A percentile compares a stretch with the other conserved stretches of the same genome.
Evolutionary conservation across 2,113 vertebrate species (phyloP).

Genomic region (Poeciliopsis occidentalis): DNA sequence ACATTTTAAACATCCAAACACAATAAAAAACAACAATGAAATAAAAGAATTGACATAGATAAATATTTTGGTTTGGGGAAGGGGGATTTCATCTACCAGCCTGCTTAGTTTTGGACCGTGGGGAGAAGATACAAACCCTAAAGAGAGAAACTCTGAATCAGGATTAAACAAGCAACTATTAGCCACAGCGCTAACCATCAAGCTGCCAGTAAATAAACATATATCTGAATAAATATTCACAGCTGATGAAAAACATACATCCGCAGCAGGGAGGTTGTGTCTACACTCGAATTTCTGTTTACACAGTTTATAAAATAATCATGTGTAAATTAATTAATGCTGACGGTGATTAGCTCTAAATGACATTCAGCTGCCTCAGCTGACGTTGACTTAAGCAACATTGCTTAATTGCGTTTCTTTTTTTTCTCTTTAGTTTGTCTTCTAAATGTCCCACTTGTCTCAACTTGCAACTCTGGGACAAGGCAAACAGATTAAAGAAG

Average conservation of each 20-base stretch:
- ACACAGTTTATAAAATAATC: no score
- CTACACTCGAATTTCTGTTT: no score
- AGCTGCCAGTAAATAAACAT: background rate
- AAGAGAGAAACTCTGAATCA: background rate
- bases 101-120: no score
- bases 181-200: background rate
- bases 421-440: background rate
- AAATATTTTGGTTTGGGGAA: no score
- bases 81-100: no score
- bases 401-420: background rate
- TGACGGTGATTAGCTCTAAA: background rate
- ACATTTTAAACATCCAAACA: no score
- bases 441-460: background rate
- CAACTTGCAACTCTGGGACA: background rate
- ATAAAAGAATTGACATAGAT: no score
- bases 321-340: no score
- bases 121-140: background rate
- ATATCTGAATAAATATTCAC: background rate
- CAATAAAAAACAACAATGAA: no score
- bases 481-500: background rate
- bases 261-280: background rate
- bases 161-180: background rate
- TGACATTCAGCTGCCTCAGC: background rate
- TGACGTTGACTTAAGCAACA: no score
- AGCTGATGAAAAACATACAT: background rate